Conservation (phyloP, 2,888 invertebrate genomes). For the Thymelicus lineola region DNA sequence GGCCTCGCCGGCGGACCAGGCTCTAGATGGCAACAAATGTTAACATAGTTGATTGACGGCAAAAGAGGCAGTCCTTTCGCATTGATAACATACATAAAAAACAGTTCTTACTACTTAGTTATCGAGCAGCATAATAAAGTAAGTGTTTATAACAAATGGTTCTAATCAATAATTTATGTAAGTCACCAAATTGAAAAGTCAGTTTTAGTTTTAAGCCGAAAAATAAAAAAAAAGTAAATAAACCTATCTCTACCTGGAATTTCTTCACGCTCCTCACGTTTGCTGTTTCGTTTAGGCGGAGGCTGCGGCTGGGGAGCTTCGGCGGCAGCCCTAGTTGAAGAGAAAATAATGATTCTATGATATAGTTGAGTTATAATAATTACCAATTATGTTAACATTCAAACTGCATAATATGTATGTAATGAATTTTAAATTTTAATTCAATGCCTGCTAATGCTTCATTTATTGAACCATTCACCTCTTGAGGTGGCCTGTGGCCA, state of each 20-base stretch:
- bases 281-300: slow-evolving; percentile 85
- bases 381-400: no score
- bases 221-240: background rate
- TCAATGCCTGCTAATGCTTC: no score
- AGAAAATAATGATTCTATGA: background rate
- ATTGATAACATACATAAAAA: slow-evolving; percentile 12
- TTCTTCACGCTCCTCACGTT: slow-evolving; percentile 85
- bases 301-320: slow-evolving; percentile 86
- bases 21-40: slow-evolving; percentile 77
- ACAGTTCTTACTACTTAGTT: no score
- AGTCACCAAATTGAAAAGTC: slow-evolving; percentile 35
- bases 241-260: slow-evolving; percentile 74
- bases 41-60: slow-evolving; percentile 31
- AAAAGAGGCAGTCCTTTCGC: slow-evolving; percentile 19
- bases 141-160: no score
- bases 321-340: slow-evolving; percentile 80
- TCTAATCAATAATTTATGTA: background rate
- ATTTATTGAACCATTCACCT: no score
- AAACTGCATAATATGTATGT: no score
- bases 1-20: slow-evolving; percentile 95
- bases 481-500: no score
- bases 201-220: slow-evolving; percentile 8
- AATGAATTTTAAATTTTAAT: no score
- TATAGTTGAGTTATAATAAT: no score
- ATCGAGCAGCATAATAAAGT: no score